Percentiles rank a stretch among this genome's conserved stretches.
phyloP scores from a whole-genome alignment of 2,797 vertebrate species.

The Anabas testudineus region DNA sequence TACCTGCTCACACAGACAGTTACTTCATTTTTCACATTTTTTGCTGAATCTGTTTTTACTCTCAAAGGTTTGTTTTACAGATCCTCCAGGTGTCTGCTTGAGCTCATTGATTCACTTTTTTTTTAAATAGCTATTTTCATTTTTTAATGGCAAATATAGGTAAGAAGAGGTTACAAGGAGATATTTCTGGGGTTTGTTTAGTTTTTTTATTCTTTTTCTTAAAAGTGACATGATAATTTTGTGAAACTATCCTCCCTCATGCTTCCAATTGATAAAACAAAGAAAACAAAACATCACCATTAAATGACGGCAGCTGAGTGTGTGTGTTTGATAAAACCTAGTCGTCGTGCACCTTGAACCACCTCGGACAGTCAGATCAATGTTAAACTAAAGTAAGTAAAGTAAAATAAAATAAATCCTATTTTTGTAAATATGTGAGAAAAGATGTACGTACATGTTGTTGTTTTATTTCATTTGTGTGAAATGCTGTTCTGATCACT shows the following conservation, averaged over 20 bases:
- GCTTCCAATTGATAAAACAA: neutral
- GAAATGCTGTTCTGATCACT: neutral
- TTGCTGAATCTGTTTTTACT: too few species aligned
- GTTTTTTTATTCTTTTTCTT: neutral
- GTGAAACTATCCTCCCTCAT: neutral
- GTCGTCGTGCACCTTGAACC: neutral
- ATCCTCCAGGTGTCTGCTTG: neutral
- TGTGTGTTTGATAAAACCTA: neutral
- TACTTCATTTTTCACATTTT: neutral
- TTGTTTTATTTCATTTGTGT: neutral
- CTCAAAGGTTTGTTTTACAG: neutral
- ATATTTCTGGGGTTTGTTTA: neutral
- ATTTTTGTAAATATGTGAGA: conserved; percentile 37
- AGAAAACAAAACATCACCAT: neutral
- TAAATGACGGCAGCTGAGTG: neutral
- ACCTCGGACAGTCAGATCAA: neutral
- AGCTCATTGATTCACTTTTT: neutral
- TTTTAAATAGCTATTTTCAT: neutral
- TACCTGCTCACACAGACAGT: neutral
- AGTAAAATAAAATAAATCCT: neutral
- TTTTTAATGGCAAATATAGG: neutral
- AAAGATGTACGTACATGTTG: neutral
- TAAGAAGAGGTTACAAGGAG: neutral
- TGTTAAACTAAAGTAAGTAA: neutral
- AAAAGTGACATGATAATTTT: neutral